phyloP scores from a whole-genome alignment of 2,888 invertebrate species.

The Chirona hameri region DNA sequence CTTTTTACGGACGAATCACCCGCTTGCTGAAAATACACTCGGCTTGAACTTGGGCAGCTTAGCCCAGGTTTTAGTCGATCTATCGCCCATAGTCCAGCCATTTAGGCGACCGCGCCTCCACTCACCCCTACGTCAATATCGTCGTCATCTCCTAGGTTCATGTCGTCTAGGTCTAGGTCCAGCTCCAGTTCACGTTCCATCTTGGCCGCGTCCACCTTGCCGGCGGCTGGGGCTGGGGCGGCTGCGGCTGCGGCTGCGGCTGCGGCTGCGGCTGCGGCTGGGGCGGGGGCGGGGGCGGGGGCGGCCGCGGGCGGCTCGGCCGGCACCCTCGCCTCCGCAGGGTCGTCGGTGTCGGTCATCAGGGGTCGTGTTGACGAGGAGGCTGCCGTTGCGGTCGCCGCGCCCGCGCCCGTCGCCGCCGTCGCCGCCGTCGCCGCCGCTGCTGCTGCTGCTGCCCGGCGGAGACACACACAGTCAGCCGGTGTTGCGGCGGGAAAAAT shows the following conservation, averaged over 20 bases:
- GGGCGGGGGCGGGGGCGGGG: slow-evolving; percentile 35
- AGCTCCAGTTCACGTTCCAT: slow-evolving; percentile 63
- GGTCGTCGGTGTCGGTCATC: not conserved
- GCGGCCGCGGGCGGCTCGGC: slow-evolving; percentile 27
- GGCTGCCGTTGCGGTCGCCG: not conserved
- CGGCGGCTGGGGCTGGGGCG: slow-evolving; percentile 45
- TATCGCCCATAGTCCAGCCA: no score
- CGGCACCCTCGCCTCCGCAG: slow-evolving; percentile 41
- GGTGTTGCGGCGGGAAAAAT: not conserved
- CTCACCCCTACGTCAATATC: slow-evolving; percentile 60
- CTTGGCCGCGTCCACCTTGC: slow-evolving; percentile 35
- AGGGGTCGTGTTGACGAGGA: not conserved
- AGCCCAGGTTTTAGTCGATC: no score
- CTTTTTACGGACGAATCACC: no score
- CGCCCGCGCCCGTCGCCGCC: not conserved
- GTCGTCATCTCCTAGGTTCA: slow-evolving; percentile 72
- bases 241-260: slow-evolving; percentile 41
- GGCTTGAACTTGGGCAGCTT: no score
- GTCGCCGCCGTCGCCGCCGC: no score
- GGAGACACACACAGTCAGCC: not conserved
- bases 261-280: slow-evolving; percentile 14
- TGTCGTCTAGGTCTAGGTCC: slow-evolving; percentile 77
- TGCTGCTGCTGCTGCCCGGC: not conserved
- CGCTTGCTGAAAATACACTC: no score
- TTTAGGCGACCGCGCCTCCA: not conserved